These are phyloP conservation scores for Lota lota DNA, from an alignment of 2,113 vertebrate genomes.

Conservation along the genomic window DNA sequence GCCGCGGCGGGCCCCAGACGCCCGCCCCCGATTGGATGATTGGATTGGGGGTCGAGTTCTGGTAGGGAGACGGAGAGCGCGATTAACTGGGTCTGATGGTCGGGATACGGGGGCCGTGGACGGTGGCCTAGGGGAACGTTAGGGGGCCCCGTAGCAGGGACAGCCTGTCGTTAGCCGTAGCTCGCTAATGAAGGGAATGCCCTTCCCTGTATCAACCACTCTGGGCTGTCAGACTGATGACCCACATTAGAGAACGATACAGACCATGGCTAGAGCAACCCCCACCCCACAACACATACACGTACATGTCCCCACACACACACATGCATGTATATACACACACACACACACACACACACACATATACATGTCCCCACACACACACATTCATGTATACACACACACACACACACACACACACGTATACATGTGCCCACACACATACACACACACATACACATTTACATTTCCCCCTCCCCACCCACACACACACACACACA, in stretches of 20 bases:
- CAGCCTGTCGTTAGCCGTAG: not conserved
- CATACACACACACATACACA: too few species aligned
- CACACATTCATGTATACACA: too few species aligned
- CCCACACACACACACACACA: too few species aligned
- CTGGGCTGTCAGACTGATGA: conserved; percentile 53
- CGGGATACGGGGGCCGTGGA: not conserved
- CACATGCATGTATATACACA: too few species aligned
- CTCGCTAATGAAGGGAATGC: conserved; percentile 58
- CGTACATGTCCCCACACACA: not conserved
- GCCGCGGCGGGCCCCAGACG: conserved; percentile 13
- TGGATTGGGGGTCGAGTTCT: conserved; percentile 1
- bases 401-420: too few species aligned
- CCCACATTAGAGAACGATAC: conserved; percentile 42
- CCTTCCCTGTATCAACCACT: conserved; percentile 51
- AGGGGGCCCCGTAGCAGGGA: conserved; percentile 6
- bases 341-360: too few species aligned
- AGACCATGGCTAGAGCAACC: conserved; percentile 2
- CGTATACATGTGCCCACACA: too few species aligned
- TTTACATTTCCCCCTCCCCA: too few species aligned
- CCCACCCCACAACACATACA: conserved; percentile 17
- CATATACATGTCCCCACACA: too few species aligned
- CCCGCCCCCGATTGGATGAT: conserved; percentile 9
- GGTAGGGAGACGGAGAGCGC: conserved; percentile 39
- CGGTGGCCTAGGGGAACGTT: not conserved
- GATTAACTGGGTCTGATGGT: conserved; percentile 43